Evolutionary conservation across 2,888 invertebrate species (phyloP), one percentile per base, ranked within the genome.

Genomic region (Bursaphelenchus okinawaensis): DNA sequence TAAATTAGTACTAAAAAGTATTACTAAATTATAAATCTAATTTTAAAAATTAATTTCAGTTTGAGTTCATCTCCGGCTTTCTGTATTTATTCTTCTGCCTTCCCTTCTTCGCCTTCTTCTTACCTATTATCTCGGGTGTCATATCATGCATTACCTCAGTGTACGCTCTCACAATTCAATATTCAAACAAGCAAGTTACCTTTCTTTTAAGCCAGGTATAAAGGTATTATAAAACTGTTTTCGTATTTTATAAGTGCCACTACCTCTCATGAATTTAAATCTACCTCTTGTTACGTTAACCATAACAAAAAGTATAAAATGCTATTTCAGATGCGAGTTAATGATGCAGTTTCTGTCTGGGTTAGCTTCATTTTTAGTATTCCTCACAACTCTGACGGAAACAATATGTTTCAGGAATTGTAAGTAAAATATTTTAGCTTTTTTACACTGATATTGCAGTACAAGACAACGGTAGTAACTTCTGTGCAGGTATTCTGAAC

Each of bases 21-120:
- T 22, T 57, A 4, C 22, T 16, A 8, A 7, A 26, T 56, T n/a
- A 55, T 7, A 9, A 27, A n/a, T n/a, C n/a, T n/a, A n/a, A n/a
- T n/a, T n/a, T n/a, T n/a, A n/a, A 63, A 55, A 52, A 24, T 7
- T 26, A 16, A 54, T 57, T 69, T 61, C 58, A 71, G 73, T 58
- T 68, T 62, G 76, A 75, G 57, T 79, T 79, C 63, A 54, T 68
- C 7, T 63, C 73, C 19, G 77, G 78, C 27, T 69, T 73, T 23
- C 62, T 68, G 16, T 76, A 80, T 64, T 62, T 76, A 20, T 71
- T 71, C 66, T 76, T 78, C 66, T 79, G 79, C 60, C 76, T 79
- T 8, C 80, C 79, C 16, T 71, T 77, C 66, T 78, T 70, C 64
- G 69, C 70, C 28, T 67, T 77, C 31, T 63, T 73, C 19, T 70